Evolutionary conservation across 2,888 invertebrate genomes (phyloP).

Genomic region (Cancer borealis): DNA sequence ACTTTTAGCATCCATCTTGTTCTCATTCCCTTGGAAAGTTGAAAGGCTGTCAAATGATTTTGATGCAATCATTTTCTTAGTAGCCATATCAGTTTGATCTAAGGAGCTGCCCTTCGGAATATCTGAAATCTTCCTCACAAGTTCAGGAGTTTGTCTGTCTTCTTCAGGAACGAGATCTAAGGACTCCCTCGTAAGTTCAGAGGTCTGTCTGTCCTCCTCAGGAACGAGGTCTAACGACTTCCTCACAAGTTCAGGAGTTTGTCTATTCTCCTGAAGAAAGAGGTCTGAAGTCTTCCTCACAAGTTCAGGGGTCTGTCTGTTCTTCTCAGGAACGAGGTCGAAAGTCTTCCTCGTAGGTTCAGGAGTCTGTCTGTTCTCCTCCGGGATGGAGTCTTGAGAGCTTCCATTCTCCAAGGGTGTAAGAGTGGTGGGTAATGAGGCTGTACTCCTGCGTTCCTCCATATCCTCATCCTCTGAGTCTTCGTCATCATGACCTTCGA

Average conservation of each 20-base stretch:
- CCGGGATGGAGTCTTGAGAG: neutral
- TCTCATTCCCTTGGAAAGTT: neutral
- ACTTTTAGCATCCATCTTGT: neutral
- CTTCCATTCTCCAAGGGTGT: neutral
- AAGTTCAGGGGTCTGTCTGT: too few species aligned
- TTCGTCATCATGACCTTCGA: slow-evolving; percentile 71
- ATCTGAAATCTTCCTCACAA: neutral
- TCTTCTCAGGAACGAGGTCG: too few species aligned
- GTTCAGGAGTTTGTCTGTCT: neutral
- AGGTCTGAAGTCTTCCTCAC: too few species aligned
- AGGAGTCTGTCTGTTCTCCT: too few species aligned
- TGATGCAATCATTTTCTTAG: neutral
- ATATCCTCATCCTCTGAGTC: slow-evolving; percentile 44
- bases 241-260: too few species aligned
- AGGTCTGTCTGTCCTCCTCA: too few species aligned
- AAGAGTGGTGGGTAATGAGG: neutral
- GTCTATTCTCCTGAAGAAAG: too few species aligned
- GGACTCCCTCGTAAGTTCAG: too few species aligned
- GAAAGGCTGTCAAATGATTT: slow-evolving; percentile 45
- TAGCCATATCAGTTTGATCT: neutral
- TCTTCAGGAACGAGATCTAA: neutral
- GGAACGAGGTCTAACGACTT: too few species aligned
- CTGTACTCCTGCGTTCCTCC: neutral
- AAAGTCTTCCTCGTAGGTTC: too few species aligned
- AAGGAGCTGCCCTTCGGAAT: neutral